Conservation (phyloP, 2,888 invertebrate genomes). For the Himalopsyche kuldschensis region DNA sequence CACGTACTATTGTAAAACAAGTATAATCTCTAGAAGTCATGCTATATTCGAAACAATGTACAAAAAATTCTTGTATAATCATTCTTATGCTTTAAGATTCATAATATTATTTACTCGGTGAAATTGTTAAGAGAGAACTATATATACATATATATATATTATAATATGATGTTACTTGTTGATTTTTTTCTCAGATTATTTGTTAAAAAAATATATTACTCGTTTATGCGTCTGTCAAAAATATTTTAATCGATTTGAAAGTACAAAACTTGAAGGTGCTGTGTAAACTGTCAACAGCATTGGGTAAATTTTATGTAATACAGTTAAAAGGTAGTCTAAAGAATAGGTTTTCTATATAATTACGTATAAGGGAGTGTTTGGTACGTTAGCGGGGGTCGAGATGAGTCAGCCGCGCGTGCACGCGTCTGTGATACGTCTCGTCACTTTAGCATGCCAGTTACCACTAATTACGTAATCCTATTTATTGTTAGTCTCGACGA, state of each 20-base stretch:
- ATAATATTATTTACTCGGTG: constrained; percentile 37
- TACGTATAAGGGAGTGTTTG: constrained; percentile 31
- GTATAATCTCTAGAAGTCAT: constrained; percentile 36
- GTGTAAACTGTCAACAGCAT: constrained; percentile 39
- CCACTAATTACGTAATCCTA: constrained; percentile 4
- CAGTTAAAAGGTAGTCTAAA: constrained; percentile 35
- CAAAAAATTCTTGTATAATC: constrained; percentile 38
- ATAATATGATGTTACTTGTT: constrained; percentile 39
- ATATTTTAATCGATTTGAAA: constrained; percentile 40
- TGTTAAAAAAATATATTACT: constrained; percentile 40
- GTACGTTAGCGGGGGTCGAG: constrained; percentile 24
- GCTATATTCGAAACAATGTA: constrained; percentile 39
- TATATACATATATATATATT: constrained; percentile 27
- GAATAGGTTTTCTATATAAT: constrained; percentile 38
- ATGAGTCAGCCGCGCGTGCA: not conserved
- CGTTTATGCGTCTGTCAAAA: constrained; percentile 37
- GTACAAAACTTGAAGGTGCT: constrained; percentile 41
- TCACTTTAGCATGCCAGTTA: constrained; percentile 9
- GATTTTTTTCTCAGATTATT: constrained; percentile 40
- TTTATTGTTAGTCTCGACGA: constrained; percentile 20
- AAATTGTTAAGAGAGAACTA: constrained; percentile 36
- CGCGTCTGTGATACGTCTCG: not conserved
- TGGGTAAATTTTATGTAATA: constrained; percentile 39
- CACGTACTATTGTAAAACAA: constrained; percentile 39
- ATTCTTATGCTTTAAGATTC: constrained; percentile 37